Evolutionary conservation across 1,140 invertebrate species (phyloP).

Genomic region (fruit fly (Drosophila melanogaster)): Release_6_plus_ISO1_MT NT_037436.4:11774501-11775000

Average conservation of each 20-base stretch:
- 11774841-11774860: conserved; percentile 22
- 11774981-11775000: conserved; percentile 21
- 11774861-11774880: conserved; percentile 39
- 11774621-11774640: not conserved
- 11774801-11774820: conserved; percentile 27
- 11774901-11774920: conserved; percentile 43
- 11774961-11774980: conserved; percentile 7
- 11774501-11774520: not conserved
- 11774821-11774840: conserved; percentile 43
- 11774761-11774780: conserved; percentile 16
- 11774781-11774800: conserved; percentile 5
- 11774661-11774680: conserved; percentile 43
- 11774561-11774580: not conserved
- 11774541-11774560: not conserved
- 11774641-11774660: conserved; percentile 22
- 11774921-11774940: conserved; percentile 47
- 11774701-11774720: conserved; percentile 9
- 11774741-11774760: not conserved
- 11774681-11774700: conserved; percentile 12
- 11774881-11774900: conserved; percentile 8
- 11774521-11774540: not conserved
- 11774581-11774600: not conserved
- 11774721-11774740: conserved; percentile 9
- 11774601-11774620: too few relatives aligned
- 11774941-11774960: conserved; percentile 42